Base-by-base conservation (phyloP, 2,888 invertebrate genomes). In the Poecilus cupreus region DNA sequence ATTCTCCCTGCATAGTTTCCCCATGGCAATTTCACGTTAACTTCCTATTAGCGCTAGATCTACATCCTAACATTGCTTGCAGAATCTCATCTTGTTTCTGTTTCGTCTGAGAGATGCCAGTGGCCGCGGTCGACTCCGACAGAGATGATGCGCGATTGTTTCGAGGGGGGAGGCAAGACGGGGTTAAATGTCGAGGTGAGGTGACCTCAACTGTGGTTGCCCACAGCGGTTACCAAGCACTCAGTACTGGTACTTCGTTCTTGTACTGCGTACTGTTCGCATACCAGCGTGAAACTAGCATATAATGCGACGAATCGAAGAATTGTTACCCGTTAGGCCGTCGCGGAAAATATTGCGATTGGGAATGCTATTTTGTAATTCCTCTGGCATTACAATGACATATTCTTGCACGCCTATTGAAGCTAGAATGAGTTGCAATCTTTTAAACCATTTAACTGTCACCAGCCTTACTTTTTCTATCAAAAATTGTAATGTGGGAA, bases 121-220 rank as follows among this genome's bases (percentile, higher is more conserved):
- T 46, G 72, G 49, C 24, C 37, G 24, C 39, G 70, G 60, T 60
- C 54, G 37, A 64, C 26, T 32, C 11, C 57, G 16, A 57, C 57
- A 60, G 18, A 24, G 72, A 13, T 43, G 46, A 72, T 24, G 24
- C 72, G 22, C 72, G 72, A 72, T 46, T 43, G 49, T 72, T 72
- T 18, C 10, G 39, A 6, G 37, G 72, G 39, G 24, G 72, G 43
- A 51, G 54, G 16, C 32, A 20, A 57, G 60, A 60, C 18, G 60
- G 77, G 60, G 77, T 77, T 77, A 77, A 77, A 77, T 77, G 77
- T 77, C 77, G 77, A 77, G 77, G 77, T 77, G 77, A 77, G 37
- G 39, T 77, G 77, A 77, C 77, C 77, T 77, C 77, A 77, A 51
- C 51, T 51, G 37, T 68, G 64, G 64, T 37, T 68, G 64, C 64